Evolutionary conservation across 2,888 invertebrate genomes (phyloP).

Genomic region (Leptinotarsa juncta): DNA sequence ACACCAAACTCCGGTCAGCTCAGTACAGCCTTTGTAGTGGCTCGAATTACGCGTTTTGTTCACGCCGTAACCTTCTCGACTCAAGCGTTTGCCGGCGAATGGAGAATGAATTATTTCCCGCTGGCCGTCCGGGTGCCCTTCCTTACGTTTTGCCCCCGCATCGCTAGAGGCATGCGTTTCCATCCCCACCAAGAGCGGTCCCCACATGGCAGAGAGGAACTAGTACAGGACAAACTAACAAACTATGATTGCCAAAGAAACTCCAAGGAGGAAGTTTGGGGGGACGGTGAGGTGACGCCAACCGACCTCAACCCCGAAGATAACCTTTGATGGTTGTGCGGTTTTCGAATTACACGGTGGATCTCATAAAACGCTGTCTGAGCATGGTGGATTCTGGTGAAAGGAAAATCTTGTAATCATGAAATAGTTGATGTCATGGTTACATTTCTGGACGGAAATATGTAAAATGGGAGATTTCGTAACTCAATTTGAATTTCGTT

Average conservation of each 20-base stretch:
- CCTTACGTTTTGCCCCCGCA: conserved; percentile 57
- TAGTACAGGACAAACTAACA: conserved; percentile 50
- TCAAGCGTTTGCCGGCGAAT: conserved; percentile 35
- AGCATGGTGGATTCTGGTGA: neutral
- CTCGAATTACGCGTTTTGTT: conserved; percentile 11
- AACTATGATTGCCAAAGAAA: conserved; percentile 61
- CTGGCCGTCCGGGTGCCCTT: conserved; percentile 43
- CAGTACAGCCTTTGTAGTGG: neutral
- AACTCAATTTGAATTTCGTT: too few species aligned
- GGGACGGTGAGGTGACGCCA: conserved; percentile 52
- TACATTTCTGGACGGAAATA: too few species aligned
- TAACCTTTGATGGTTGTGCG: conserved; percentile 52
- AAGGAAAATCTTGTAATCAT: neutral
- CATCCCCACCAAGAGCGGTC: conserved; percentile 52
- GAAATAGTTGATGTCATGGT: too few species aligned
- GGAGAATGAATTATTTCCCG: conserved; percentile 42
- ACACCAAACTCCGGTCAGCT: neutral
- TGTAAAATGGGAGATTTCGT: too few species aligned
- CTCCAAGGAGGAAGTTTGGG: conserved; percentile 42
- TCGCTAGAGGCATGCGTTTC: conserved; percentile 59
- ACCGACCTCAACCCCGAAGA: conserved; percentile 62
- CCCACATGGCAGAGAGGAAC: conserved; percentile 55
- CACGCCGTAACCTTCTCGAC: conserved; percentile 28
- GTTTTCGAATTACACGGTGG: conserved; percentile 24
- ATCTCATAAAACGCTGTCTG: neutral